Evolutionary conservation across 2,113 vertebrate genomes (phyloP).

Genomic region (Protobothrops flavoviridis): DNA sequence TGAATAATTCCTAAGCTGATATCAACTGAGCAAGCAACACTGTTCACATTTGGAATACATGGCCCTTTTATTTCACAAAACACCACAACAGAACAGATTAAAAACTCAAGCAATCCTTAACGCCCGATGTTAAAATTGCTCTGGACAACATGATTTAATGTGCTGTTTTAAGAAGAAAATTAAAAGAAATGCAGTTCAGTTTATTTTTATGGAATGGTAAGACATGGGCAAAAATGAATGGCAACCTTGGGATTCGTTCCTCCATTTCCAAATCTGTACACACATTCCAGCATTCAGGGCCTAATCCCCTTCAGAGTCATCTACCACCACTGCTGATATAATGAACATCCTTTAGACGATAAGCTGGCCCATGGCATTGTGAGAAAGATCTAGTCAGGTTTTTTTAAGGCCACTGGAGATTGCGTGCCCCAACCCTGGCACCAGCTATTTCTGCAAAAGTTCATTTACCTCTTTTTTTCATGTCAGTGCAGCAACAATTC

Average conservation of each 20-base stretch:
- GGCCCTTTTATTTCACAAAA: not conserved
- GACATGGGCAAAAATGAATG: not conserved
- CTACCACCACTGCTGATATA: not conserved
- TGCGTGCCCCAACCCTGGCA: not conserved
- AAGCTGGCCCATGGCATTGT: not conserved
- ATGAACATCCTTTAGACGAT: not conserved
- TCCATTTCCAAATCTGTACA: not conserved
- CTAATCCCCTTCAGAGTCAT: not conserved
- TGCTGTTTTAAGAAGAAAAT: not conserved
- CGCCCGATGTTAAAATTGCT: not conserved
- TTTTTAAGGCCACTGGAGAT: not conserved
- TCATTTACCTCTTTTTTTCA: slow-evolving; percentile 32
- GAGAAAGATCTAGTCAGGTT: not conserved
- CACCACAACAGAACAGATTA: not conserved
- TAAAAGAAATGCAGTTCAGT: not conserved
- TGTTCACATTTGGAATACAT: not conserved
- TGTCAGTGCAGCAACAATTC: slow-evolving; percentile 20
- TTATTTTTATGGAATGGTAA: not conserved
- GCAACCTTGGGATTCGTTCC: not conserved
- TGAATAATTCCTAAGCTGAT: not conserved
- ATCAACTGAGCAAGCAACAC: not conserved
- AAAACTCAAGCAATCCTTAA: not conserved
- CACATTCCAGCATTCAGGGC: not conserved
- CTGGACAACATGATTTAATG: not conserved
- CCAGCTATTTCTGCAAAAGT: not conserved